These are phyloP conservation scores for Lacerta viridis DNA, from an alignment of 2,797 vertebrate species.

Conservation along the genomic window DNA sequence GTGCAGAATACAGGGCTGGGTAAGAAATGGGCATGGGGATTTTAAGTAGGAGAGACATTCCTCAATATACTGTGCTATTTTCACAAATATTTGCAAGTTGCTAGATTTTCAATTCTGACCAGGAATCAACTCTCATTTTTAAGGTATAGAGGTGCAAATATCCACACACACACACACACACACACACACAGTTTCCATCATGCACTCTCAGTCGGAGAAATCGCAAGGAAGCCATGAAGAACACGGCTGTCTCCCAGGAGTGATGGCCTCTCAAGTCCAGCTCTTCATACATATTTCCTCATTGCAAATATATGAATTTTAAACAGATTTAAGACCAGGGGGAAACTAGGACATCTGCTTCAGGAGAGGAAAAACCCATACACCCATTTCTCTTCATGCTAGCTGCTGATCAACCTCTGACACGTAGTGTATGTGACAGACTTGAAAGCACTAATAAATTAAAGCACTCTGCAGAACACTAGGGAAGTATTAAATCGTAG, in stretches of 20 bases:
- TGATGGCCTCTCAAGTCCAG: neutral
- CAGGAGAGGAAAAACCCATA: slow-evolving; percentile 17
- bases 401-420: slow-evolving; percentile 24
- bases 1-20: neutral
- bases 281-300: neutral
- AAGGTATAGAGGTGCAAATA: no score
- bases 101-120: neutral
- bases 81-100: no score
- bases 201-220: neutral
- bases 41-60: neutral
- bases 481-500: slow-evolving; percentile 9
- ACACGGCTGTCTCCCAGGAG: neutral
- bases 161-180: fast-evolving
- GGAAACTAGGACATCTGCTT: neutral
- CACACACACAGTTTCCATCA: no score
- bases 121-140: neutral
- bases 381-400: neutral
- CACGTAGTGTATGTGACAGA: neutral
- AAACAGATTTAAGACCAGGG: neutral
- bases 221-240: neutral
- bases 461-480: neutral
- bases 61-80: neutral
- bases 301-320: neutral
- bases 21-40: neutral
- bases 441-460: slow-evolving; percentile 31